These are phyloP conservation scores for Agrochola litura DNA, from an alignment of 2,888 invertebrate species.

Conservation along the genomic window DNA sequence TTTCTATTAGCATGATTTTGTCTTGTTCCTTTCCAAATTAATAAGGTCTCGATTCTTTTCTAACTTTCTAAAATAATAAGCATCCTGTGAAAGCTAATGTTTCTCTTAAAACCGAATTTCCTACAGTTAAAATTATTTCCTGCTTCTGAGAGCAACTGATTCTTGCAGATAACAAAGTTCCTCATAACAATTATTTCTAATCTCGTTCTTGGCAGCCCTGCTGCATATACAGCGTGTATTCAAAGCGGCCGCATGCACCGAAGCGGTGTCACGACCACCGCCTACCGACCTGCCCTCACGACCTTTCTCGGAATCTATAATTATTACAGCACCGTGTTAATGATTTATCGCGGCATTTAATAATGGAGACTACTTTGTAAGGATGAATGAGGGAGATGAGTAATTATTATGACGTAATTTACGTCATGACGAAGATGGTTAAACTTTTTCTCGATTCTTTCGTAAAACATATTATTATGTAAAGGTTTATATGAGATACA, in stretches of 20 bases:
- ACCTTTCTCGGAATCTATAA: conserved; percentile 66
- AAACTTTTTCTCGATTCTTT: neutral
- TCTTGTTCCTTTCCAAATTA: neutral
- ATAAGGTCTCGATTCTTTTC: neutral
- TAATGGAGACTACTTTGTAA: conserved; percentile 46
- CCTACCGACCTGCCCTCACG: conserved; percentile 62
- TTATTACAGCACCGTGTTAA: conserved; percentile 65
- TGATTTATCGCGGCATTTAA: conserved; percentile 59
- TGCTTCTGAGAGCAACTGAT: neutral
- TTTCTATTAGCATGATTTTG: neutral
- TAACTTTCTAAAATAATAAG: conserved; percentile 3
- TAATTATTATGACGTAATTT: conserved; percentile 36
- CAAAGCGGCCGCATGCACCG: conserved; percentile 58
- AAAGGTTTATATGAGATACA: neutral
- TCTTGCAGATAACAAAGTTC: neutral
- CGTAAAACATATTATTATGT: neutral
- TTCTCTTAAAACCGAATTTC: neutral
- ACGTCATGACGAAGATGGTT: conserved; percentile 6
- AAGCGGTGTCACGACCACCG: conserved; percentile 61
- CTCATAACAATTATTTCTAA: neutral
- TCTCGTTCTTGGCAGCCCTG: conserved; percentile 52
- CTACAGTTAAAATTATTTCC: neutral
- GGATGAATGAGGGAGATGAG: conserved; percentile 37
- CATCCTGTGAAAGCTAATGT: neutral
- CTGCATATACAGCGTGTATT: conserved; percentile 31